A percentile compares a stretch with the other conserved stretches of the same genome.
Conservation (phyloP, 2,888 invertebrate genomes). For the Polyommatus iphigenia region DNA sequence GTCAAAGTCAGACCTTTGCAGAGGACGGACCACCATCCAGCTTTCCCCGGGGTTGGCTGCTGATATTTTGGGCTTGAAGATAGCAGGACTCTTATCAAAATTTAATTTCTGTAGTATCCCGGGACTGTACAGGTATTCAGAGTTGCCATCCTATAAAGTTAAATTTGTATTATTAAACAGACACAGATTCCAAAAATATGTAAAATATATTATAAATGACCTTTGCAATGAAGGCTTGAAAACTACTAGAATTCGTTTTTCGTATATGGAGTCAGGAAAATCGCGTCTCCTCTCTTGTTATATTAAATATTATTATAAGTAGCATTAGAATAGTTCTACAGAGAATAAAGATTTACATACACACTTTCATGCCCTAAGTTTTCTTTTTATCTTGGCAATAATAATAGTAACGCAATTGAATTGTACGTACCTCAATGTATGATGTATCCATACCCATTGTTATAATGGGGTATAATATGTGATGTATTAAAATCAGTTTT, state of each 20-base stretch:
- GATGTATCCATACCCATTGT: conserved; percentile 22
- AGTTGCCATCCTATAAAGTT: conserved; percentile 67
- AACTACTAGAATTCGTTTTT: no score
- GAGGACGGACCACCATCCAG: conserved; percentile 88
- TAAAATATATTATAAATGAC: no score
- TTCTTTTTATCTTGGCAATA: no score
- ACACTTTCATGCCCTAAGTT: no score
- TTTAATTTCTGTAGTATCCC: conserved; percentile 83
- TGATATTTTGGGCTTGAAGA: conserved; percentile 85
- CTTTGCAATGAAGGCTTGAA: no score
- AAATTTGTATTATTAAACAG: conserved; percentile 9
- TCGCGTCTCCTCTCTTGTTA: no score
- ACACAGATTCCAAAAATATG: no score
- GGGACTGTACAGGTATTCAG: conserved; percentile 83
- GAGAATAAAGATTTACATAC: no score
- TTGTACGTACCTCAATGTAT: conserved; percentile 10
- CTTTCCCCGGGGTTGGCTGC: conserved; percentile 86
- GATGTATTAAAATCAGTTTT: background rate
- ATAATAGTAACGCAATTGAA: background rate
- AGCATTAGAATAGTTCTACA: no score
- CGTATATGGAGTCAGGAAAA: no score
- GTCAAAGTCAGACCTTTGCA: conserved; percentile 89
- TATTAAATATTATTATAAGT: no score
- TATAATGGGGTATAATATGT: background rate
- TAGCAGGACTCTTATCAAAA: conserved; percentile 82